phyloP scores from a whole-genome alignment of 2,797 vertebrate genomes.

The Notoglanidium macrostoma region DNA sequence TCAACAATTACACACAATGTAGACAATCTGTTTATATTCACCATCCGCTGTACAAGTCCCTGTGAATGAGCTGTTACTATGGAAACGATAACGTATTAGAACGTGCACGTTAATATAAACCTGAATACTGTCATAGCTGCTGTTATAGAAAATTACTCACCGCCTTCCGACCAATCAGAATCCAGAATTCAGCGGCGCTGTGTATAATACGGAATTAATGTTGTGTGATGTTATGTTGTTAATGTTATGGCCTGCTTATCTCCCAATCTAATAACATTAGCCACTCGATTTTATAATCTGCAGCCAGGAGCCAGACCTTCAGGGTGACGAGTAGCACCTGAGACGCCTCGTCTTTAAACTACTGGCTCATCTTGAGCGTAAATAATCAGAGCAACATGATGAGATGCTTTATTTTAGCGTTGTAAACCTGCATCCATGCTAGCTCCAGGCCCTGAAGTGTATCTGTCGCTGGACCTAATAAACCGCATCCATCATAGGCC shows the following conservation, averaged over 20 bases:
- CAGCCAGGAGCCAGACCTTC: neutral
- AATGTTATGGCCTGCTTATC: neutral
- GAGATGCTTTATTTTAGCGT: slow-evolving; percentile 73
- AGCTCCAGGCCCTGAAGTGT: slow-evolving; percentile 76
- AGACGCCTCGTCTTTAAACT: neutral
- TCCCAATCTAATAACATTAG: neutral
- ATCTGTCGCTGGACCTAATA: slow-evolving; percentile 84
- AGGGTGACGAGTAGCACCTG: neutral
- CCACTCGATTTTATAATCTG: neutral
- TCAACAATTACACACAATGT: neutral
- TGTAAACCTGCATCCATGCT: slow-evolving; percentile 84
- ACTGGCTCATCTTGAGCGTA: neutral
- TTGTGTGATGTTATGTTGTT: neutral
- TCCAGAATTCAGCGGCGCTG: neutral
- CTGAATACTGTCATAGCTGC: neutral
- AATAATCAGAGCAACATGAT: slow-evolving; percentile 63
- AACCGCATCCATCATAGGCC: slow-evolving; percentile 88
- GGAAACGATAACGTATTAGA: neutral
- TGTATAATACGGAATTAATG: neutral
- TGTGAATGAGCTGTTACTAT: neutral
- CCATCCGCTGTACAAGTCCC: neutral
- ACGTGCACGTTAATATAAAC: too few relatives aligned
- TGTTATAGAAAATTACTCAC: neutral
- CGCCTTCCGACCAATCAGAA: neutral
- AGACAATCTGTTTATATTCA: neutral